phyloP scores from a whole-genome alignment of 2,888 invertebrate genomes.

The Pollenia amentaria region DNA sequence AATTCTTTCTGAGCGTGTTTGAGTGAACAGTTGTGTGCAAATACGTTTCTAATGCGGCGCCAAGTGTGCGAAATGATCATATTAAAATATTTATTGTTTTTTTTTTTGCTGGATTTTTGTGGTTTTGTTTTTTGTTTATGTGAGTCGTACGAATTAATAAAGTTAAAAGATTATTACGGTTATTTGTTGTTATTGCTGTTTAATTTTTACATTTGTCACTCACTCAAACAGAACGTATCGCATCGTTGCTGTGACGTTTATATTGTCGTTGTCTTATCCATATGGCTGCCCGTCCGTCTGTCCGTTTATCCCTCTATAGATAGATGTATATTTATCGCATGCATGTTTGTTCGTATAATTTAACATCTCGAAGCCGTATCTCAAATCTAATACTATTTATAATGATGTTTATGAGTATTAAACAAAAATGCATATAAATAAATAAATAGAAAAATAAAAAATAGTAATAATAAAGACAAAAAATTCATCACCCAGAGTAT shows the following conservation, averaged over 20 bases:
- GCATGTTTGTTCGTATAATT: constrained; percentile 22
- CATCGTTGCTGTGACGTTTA: constrained; percentile 23
- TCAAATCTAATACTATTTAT: constrained; percentile 37
- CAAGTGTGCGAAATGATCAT: constrained; percentile 74
- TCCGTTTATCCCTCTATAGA: not conserved
- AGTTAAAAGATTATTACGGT: constrained; percentile 31
- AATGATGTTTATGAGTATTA: constrained; percentile 51
- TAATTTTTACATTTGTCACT: constrained; percentile 53
- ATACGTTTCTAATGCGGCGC: constrained; percentile 73
- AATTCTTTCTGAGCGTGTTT: not conserved
- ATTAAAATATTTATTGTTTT: constrained; percentile 33
- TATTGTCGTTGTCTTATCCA: not conserved
- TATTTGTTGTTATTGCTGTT: constrained; percentile 32
- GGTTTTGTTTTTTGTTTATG: constrained; percentile 16
- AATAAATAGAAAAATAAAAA: constrained; percentile 42
- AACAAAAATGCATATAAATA: constrained; percentile 36
- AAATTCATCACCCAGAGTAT: constrained; percentile 63
- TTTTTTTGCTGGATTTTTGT: constrained; percentile 53
- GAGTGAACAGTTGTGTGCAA: not conserved
- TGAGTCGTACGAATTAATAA: not conserved
- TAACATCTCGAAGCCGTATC: constrained; percentile 42
- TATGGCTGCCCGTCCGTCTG: not conserved
- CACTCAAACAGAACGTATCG: constrained; percentile 38
- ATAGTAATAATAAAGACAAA: constrained; percentile 44
- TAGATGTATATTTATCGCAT: not conserved